Evolutionary conservation across 2,797 vertebrate species (phyloP), one percentile per base, ranked within the genome.

Genomic region (Typhlichthys eigenmanni): DNA sequence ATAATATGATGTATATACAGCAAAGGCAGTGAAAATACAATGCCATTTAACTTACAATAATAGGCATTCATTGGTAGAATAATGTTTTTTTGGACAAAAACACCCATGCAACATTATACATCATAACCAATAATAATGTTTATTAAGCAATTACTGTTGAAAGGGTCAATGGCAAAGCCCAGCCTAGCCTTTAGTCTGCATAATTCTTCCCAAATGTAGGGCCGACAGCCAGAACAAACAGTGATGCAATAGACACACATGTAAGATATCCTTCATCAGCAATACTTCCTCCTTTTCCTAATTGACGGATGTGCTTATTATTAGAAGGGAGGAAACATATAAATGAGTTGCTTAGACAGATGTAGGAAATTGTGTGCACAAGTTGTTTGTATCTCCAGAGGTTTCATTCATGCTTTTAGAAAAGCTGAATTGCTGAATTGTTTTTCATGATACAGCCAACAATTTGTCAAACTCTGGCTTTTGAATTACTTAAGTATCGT

Each of bases 181-280:
- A 11, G 38, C 51, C 52, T 43, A 11, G 38, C 51, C 52, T 43
- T 49, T 55, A 52, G 59, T 34, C 70, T 58, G 69, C 76, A 71
- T 24, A 50, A 43, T 49, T 58, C 50, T 80, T 64, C 69, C 76
- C 69, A 79, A 81, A 76, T 63, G 19, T 65, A 58, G 19, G 66
- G 49, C 46, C 12, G 54, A 55, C 34, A 14, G 81, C 83, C 81
- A 86, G 68, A 80, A 73, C 62, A 85, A 87, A 84, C 80, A 76
- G 14, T 5, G 1, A 69, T 38, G 74, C 74, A 77, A 61, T 73
- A 51, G 55, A 48, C 60, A 43, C 34, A 34, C 64, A 34, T 1
- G 2, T 64, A 61, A 45, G 64, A 60, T 63, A 71, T 71, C 48
- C 43, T 17, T 78, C 78, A 58, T 74, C 75, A 34, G 61, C 46